Conservation (phyloP, 2,888 invertebrate species). For the Pycnomerus fuliginosus region DNA sequence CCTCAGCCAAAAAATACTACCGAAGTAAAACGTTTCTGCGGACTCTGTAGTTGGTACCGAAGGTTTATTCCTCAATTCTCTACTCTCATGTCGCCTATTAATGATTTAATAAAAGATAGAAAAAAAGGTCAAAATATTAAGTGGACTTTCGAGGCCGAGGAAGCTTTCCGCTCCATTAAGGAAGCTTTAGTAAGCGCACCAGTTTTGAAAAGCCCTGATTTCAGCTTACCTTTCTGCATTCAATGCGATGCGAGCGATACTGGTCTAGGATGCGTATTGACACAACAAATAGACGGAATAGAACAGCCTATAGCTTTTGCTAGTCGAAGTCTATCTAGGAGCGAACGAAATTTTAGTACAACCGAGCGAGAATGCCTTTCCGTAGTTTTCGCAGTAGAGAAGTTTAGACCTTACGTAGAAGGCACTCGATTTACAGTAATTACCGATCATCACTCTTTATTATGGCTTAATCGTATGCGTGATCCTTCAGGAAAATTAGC, state of each 20-base stretch:
- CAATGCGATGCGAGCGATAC: constrained; percentile 33
- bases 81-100: constrained; percentile 29
- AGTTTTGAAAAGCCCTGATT: constrained; percentile 32
- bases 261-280: constrained; percentile 19
- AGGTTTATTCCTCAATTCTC: constrained; percentile 35
- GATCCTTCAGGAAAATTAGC: constrained; percentile 30
- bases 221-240: constrained; percentile 29
- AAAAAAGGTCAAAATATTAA: constrained; percentile 23
- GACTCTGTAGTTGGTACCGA: constrained; percentile 35
- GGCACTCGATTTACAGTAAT: constrained; percentile 28
- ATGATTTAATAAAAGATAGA: constrained; percentile 27
- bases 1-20: constrained; percentile 30
- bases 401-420: constrained; percentile 33
- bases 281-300: constrained; percentile 24
- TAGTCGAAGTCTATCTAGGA: constrained; percentile 3
- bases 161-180: constrained; percentile 32
- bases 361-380: constrained; percentile 35
- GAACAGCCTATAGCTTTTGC: background rate
- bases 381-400: constrained; percentile 31
- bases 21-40: constrained; percentile 35
- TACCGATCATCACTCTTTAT: constrained; percentile 31
- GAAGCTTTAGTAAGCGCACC: constrained; percentile 30
- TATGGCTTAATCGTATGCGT: constrained; percentile 29
- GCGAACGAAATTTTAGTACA: constrained; percentile 32
- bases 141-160: constrained; percentile 29